These are phyloP conservation scores for Sialis fuliginosa DNA, from an alignment of 2,888 invertebrate genomes.

Conservation along the genomic window DNA sequence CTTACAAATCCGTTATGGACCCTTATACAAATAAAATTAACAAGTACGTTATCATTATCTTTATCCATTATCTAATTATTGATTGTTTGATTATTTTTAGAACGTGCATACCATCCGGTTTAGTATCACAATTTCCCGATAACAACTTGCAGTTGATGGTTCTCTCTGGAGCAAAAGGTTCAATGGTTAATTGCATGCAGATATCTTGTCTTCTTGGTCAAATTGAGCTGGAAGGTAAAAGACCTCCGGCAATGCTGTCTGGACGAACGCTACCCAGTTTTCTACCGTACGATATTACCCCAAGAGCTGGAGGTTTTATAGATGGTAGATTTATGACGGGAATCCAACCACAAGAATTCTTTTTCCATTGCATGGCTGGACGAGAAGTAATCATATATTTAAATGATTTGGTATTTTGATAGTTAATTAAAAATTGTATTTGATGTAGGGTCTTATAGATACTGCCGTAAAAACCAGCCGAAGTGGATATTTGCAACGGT, in stretches of 20 bases:
- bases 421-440: slow-evolving; percentile 5
- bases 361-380: slow-evolving; percentile 99
- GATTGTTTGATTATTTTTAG: slow-evolving; percentile 20
- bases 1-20: slow-evolving; percentile 66
- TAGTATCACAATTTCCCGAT: slow-evolving; percentile 73
- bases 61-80: slow-evolving; percentile 18
- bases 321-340: slow-evolving; percentile 95
- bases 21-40: slow-evolving; percentile 81
- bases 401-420: slow-evolving; percentile 6
- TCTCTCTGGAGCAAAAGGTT: slow-evolving; percentile 97
- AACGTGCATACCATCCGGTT: slow-evolving; percentile 65
- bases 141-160: slow-evolving; percentile 99
- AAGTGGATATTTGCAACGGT: slow-evolving; percentile 93
- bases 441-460: slow-evolving; percentile 76
- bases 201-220: slow-evolving; percentile 96
- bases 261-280: slow-evolving; percentile 89
- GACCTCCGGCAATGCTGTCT: slow-evolving; percentile 88
- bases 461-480: slow-evolving; percentile 99
- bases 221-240: slow-evolving; percentile 94
- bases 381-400: slow-evolving; percentile 53
- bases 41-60: slow-evolving; percentile 34
- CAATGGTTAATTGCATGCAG: slow-evolving; percentile 94
- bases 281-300: slow-evolving; percentile 67
- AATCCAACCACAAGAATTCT: slow-evolving; percentile 95
- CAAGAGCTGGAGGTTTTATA: slow-evolving; percentile 91